Evolutionary conservation across 1,140 invertebrate genomes (phyloP).

Genomic region (Philotrypesis tridentata): DNA sequence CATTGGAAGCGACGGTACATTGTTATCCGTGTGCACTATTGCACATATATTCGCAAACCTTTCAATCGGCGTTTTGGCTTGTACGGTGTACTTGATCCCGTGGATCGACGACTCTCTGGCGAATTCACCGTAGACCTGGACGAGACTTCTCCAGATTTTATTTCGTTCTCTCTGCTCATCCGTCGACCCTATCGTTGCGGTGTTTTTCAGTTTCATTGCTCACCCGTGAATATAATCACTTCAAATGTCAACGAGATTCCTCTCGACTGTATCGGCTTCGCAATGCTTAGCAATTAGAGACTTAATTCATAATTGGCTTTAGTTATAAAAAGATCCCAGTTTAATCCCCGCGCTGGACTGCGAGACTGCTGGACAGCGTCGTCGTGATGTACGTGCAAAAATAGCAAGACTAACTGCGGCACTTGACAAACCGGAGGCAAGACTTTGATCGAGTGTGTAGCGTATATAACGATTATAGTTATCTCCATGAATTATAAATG

Average conservation of each 20-base stretch:
- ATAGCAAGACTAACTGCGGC: no score
- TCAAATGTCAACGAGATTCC: neutral
- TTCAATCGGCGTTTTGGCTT: constrained; percentile 48
- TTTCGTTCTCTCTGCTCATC: neutral
- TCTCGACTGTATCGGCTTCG: neutral
- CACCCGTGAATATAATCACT: no score
- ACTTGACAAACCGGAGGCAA: no score
- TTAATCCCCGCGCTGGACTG: no score
- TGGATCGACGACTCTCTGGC: constrained; percentile 55
- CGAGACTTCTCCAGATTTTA: constrained; percentile 34
- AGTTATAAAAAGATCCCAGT: no score
- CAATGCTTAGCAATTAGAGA: no score
- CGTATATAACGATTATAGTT: neutral
- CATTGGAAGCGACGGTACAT: no score
- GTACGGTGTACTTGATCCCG: constrained; percentile 56
- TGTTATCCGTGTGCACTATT: no score
- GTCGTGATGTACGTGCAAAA: no score
- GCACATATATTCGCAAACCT: constrained; percentile 46
- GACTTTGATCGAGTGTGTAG: neutral
- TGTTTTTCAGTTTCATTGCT: neutral
- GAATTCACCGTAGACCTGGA: constrained; percentile 54
- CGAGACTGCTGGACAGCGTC: no score
- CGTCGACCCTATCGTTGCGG: neutral
- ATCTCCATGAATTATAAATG: constrained; percentile 41
- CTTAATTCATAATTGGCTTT: no score